Conservation (phyloP, 2,113 vertebrate species). For the Turdus rufiventris region DNA sequence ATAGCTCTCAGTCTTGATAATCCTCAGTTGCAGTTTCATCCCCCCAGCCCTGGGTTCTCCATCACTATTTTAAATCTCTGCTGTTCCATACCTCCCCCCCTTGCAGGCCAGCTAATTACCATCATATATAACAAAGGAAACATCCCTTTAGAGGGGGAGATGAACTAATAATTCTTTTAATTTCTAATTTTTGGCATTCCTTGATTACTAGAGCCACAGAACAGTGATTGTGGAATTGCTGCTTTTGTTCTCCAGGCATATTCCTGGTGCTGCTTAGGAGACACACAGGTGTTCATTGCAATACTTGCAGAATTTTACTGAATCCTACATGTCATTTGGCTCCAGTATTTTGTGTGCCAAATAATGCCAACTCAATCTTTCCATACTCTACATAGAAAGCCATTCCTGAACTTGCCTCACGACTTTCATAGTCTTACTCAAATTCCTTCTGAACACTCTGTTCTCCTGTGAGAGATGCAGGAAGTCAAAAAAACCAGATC, state of each 20-base stretch:
- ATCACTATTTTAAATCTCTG: conserved; percentile 29
- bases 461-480: not conserved
- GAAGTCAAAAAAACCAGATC: not conserved
- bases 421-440: not conserved
- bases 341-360: not conserved
- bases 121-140: not conserved
- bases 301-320: not conserved
- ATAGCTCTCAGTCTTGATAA: not conserved
- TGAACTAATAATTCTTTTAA: not conserved
- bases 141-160: not conserved
- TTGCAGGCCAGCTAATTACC: not conserved
- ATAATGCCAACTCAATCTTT: not conserved
- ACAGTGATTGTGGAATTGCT: not conserved
- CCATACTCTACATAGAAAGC: not conserved
- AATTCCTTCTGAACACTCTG: not conserved
- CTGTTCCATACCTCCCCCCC: not conserved
- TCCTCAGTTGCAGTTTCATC: not conserved
- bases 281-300: not conserved
- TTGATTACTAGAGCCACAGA: not conserved
- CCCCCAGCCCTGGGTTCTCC: not conserved
- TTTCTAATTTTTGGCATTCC: not conserved
- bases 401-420: not conserved
- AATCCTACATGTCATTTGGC: not conserved
- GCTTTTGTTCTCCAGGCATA: not conserved
- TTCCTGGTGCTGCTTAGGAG: not conserved